Percentiles rank a stretch among this genome's conserved stretches.
phyloP scores from a whole-genome alignment of 2,888 invertebrate genomes.

The Cyclophora albipunctata region DNA sequence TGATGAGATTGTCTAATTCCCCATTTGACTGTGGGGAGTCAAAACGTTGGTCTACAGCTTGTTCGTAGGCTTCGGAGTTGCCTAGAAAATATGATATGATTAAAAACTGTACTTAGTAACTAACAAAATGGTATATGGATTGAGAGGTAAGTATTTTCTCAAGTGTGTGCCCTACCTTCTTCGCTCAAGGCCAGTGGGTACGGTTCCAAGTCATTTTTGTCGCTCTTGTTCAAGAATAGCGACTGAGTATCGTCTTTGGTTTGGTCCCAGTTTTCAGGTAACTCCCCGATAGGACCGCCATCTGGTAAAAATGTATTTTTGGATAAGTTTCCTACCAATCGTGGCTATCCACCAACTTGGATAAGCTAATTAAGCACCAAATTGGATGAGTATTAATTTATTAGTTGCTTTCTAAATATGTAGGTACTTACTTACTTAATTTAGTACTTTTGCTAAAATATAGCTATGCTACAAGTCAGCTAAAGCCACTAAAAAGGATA shows the following conservation, averaged over 20 bases:
- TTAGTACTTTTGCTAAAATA: too few relatives aligned
- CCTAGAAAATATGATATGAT: constrained; percentile 35
- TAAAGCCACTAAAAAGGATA: too few relatives aligned
- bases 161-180: constrained; percentile 46
- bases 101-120: not conserved
- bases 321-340: not conserved
- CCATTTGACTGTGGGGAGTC: constrained; percentile 54
- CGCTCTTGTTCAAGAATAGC: constrained; percentile 70
- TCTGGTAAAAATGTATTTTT: constrained; percentile 31
- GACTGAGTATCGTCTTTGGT: constrained; percentile 71
- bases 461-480: too few relatives aligned
- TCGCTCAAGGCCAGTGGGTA: constrained; percentile 70
- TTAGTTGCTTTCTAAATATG: too few relatives aligned
- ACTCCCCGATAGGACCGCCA: constrained; percentile 62
- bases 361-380: too few relatives aligned
- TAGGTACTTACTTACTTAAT: too few relatives aligned
- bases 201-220: constrained; percentile 72
- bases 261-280: constrained; percentile 73
- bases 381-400: too few relatives aligned
- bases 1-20: constrained; percentile 75
- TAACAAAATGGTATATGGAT: too few relatives aligned
- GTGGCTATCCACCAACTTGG: too few relatives aligned
- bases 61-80: constrained; percentile 61
- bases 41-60: constrained; percentile 55
- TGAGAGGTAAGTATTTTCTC: too few relatives aligned